phyloP scores from a whole-genome alignment of 2,113 vertebrate genomes.

The Heterotilapia buettikoferi region DNA sequence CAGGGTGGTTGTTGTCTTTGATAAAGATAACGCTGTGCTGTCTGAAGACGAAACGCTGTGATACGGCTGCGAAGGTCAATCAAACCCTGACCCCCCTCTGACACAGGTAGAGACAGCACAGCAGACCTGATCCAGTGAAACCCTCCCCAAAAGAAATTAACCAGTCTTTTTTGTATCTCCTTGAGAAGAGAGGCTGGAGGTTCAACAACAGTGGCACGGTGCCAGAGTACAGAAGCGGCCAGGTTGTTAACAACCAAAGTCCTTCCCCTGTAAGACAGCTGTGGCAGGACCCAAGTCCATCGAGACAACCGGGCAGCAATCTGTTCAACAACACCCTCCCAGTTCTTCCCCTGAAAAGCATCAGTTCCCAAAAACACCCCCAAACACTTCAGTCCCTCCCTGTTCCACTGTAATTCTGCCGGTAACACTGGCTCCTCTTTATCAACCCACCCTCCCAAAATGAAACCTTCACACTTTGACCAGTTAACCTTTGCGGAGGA shows the following conservation, averaged over 20 bases:
- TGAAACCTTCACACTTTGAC: no score
- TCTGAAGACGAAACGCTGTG: accelerated
- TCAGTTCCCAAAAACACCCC: no score
- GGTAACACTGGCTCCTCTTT: accelerated
- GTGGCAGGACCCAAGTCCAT: accelerated
- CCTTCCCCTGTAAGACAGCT: accelerated
- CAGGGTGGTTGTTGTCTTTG: accelerated
- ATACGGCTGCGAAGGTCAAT: accelerated
- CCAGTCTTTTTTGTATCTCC: no score
- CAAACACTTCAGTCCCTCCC: no score
- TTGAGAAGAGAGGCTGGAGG: accelerated
- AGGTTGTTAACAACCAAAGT: no score
- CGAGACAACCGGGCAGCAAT: accelerated
- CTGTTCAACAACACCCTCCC: accelerated
- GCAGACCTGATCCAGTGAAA: accelerated
- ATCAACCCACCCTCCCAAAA: no score
- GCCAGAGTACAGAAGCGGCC: accelerated
- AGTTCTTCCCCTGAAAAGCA: no score
- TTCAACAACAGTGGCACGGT: accelerated
- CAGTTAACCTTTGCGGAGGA: accelerated
- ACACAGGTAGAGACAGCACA: background rate
- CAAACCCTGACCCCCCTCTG: accelerated
- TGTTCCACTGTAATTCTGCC: accelerated
- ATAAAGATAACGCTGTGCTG: accelerated
- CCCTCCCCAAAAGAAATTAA: accelerated